Evolutionary conservation across 2,888 invertebrate species (phyloP), one percentile per base, ranked within the genome.

Genomic region (Microctonus hyperodae): DNA sequence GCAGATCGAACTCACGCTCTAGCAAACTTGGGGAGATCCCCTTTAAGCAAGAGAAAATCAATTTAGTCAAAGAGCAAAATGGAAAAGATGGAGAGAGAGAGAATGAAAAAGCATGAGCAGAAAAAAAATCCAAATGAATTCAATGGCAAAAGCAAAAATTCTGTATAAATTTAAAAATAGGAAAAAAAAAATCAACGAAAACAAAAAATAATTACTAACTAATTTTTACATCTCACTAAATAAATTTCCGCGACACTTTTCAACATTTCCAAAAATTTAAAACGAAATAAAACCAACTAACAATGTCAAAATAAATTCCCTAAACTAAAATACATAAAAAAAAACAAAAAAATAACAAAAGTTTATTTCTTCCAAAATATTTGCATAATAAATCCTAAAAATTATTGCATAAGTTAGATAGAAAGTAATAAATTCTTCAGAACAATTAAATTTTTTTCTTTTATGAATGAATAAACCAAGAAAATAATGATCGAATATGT

Each of bases 1-100:
- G 60, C 60, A 65, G 60, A 65, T 65, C 22, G 60, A 53, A 48
- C 37, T 65, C 25, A 59, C 37, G 48, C 61, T 67, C 37, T 50
- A 16, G 48, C 68, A 57, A 68, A 67, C 65, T 64, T 72, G 71
- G 73, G 69, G 71, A 72, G 73, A 68, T 79, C 77, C 76, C 74
- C 78, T 79, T 78, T 78, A 78, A 77, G 70, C 70, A 71, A 70
- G 72, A 72, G 72, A 78, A 79, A 79, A 79, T 79, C 78, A 76
- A 79, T 79, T 78, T 79, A 74, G 69, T 69, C 71, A 73, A 70
- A 71, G 72, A 74, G 72, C 71, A 72, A 65, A n/a, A 68, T 72
- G 66, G 72, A 71, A 53, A 65, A 62, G 57, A 56, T 48, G 62
- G 64, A 51, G 7, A 55, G 35, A 64, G 35, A 57, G 25, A 16